Base-by-base conservation (phyloP, 2,797 vertebrate species). In the Ambastaia sidthimunki region DNA sequence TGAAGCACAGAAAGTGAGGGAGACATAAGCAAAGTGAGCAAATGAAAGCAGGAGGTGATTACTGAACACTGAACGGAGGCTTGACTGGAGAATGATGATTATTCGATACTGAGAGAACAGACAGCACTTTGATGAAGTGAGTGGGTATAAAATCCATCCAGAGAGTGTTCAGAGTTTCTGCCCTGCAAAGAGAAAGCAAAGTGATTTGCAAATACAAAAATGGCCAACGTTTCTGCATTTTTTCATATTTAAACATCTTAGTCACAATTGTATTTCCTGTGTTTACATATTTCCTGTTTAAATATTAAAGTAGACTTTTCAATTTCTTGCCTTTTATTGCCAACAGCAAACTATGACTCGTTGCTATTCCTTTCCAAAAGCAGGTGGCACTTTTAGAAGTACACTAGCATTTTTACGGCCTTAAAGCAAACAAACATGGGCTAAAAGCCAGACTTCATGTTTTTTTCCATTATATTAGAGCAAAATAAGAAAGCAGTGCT, bases 71-170 rank as follows among this genome's bases (percentile, higher is more conserved):
- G 82, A 82, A 69, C 73, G 67, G 48, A 75, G 62, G 82, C 76
- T 82, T 83, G 81, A 76, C 86, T 77, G 71, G 62, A 57, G 73
- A 65, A 79, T 83, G 62, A 86, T 84, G 72, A 69, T 78, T 78
- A 83, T 84, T 82, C 62, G 31, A 76, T 71, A 75, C 68, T 50
- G 76, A 81, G 57, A 62, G 50, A 80, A 76, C 57, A 59, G 62
- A 63, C 69, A 71, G 54, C 66, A 74, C 71, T 81, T 73, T 82
- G 82, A 83, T 84, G 71, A 85, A 86, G 83, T 66, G 79, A 81
- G 79, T 80, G 76, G 77, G 81, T 67, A 76, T 59, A 85, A 78
- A 78, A 86, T 88, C 76, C 72, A 83, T 84, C 78, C 41, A 23
- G 21, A 66, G n/a, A 44, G 71, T 25, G 28, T 48, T 78, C 37